A percentile compares a stretch with the other conserved stretches of the same genome.
Evolutionary conservation across 64 coral and sea anemone species (phyloP).

Genomic region (Stichodactyla helianthus): DNA sequence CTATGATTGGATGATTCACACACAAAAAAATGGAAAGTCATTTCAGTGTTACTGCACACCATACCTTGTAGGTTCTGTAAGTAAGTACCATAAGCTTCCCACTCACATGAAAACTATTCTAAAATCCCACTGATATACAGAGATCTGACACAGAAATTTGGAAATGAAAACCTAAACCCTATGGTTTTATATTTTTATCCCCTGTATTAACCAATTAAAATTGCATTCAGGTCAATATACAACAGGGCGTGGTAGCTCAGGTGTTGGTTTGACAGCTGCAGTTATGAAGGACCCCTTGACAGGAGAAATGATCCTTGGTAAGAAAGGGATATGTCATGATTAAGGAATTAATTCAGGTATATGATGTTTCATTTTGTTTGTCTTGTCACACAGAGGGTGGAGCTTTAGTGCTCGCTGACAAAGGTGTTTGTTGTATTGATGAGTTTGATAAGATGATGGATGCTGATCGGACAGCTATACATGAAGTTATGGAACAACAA

Average conservation of each 20-base stretch:
- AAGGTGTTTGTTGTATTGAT: constrained; percentile 97
- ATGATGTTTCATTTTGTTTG: not conserved
- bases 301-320: constrained; percentile 96
- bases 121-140: too few relatives aligned
- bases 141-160: too few relatives aligned
- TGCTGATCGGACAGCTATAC: constrained; percentile 86
- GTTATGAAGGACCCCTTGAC: constrained; percentile 93
- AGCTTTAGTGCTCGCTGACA: constrained; percentile 88
- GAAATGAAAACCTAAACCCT: too few relatives aligned
- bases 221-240: constrained; percentile 79
- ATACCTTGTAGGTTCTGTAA: too few relatives aligned
- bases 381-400: constrained; percentile 68
- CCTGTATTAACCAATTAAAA: too few relatives aligned
- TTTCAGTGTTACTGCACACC: too few relatives aligned
- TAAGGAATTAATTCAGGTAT: too few relatives aligned
- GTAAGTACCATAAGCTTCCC: too few relatives aligned
- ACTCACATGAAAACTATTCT: too few relatives aligned
- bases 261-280: constrained; percentile 94
- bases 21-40: too few relatives aligned
- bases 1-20: too few relatives aligned
- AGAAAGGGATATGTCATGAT: not conserved
- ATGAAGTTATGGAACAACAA: constrained; percentile 99
- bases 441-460: constrained; percentile 99
- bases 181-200: too few relatives aligned
- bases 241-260: constrained; percentile 92